These are phyloP conservation scores for Pterocles burchelli DNA, from an alignment of 2,113 vertebrate species.

Conservation along the genomic window DNA sequence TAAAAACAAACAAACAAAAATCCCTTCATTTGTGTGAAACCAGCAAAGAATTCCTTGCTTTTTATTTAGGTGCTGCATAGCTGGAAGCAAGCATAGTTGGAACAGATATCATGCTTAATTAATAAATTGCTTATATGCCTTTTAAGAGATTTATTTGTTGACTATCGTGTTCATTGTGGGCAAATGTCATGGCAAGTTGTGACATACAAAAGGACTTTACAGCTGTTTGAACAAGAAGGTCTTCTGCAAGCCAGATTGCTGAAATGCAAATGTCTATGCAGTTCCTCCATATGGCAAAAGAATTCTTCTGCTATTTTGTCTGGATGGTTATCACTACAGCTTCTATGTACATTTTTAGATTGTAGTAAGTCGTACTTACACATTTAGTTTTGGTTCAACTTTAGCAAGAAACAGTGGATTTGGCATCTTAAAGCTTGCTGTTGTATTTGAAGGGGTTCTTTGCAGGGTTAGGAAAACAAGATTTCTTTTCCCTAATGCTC, in stretches of 20 bases:
- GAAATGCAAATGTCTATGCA: fast-evolving
- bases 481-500: not conserved
- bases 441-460: not conserved
- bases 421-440: not conserved
- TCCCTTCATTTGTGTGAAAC: not conserved
- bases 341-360: not conserved
- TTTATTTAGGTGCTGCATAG: not conserved
- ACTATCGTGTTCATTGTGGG: not conserved
- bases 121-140: not conserved
- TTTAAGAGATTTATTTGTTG: not conserved
- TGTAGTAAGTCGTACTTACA: not conserved
- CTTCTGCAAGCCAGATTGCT: not conserved
- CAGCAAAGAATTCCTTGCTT: not conserved
- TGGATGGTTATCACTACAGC: not conserved
- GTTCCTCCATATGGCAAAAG: not conserved
- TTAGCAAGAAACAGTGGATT: not conserved
- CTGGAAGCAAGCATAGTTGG: not conserved
- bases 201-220: not conserved
- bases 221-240: not conserved
- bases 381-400: not conserved
- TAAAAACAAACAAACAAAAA: not conserved
- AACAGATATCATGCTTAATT: not conserved
- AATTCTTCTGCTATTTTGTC: not conserved
- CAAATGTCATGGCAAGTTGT: not conserved
- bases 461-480: not conserved